Percentiles rank a stretch among this genome's conserved stretches.
Conservation (phyloP, 1,140 invertebrate species). For the Vanessa atalanta region DNA sequence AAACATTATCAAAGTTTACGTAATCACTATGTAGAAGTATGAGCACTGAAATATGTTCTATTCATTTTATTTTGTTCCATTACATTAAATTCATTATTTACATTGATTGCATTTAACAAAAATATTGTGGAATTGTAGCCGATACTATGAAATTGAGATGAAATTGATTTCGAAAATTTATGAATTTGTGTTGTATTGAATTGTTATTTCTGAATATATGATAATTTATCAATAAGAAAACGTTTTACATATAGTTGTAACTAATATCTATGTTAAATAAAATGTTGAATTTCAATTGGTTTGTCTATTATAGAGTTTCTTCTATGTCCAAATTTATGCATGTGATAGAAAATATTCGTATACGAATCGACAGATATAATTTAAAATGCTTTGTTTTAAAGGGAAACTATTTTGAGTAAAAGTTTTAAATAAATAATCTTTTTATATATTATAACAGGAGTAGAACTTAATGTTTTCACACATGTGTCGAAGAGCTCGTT, state of each 20-base stretch:
- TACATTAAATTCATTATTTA: neutral
- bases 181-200: neutral
- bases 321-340: neutral
- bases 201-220: constrained; percentile 1
- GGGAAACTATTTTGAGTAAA: no score
- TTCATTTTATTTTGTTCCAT: neutral
- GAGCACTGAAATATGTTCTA: neutral
- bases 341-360: constrained; percentile 29
- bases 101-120: neutral
- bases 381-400: neutral
- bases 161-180: neutral
- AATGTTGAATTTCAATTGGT: constrained; percentile 39
- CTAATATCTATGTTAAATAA: constrained; percentile 43
- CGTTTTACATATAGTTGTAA: constrained; percentile 35
- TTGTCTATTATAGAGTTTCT: constrained; percentile 7
- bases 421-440: no score
- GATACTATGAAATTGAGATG: neutral
- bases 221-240: constrained; percentile 20
- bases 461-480: neutral
- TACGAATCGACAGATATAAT: constrained; percentile 4
- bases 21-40: neutral
- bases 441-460: no score
- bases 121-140: neutral
- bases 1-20: neutral
- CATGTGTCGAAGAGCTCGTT: neutral